phyloP scores from a whole-genome alignment of 2,888 invertebrate genomes.

The Dorcus hopei region DNA sequence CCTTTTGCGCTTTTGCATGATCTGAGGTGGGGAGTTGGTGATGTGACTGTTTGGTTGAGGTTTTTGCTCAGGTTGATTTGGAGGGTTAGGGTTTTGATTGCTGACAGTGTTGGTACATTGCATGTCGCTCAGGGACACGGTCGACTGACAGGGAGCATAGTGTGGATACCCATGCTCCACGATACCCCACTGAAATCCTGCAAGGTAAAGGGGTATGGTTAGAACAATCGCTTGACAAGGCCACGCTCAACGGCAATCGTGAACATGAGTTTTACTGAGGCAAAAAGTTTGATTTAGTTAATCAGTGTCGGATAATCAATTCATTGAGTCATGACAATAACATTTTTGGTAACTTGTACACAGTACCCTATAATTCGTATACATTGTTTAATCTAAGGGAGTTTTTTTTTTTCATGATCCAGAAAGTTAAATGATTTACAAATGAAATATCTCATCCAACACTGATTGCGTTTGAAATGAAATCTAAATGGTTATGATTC shows the following conservation, averaged over 20 bases:
- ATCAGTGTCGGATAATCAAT: too few species aligned
- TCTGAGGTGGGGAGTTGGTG: conserved; percentile 46
- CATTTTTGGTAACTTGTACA: too few species aligned
- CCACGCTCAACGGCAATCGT: conserved; percentile 48
- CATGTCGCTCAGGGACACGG: conserved; percentile 48
- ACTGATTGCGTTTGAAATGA: conserved; percentile 3
- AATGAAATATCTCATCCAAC: too few species aligned
- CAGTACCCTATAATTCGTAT: too few species aligned
- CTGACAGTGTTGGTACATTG: conserved; percentile 29
- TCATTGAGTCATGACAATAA: too few species aligned
- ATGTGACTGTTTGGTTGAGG: conserved; percentile 41
- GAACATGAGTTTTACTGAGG: conserved; percentile 34
- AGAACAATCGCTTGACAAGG: conserved; percentile 36
- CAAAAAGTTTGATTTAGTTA: not conserved
- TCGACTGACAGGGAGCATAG: conserved; percentile 60
- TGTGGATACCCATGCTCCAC: conserved; percentile 73
- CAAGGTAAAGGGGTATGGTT: conserved; percentile 35
- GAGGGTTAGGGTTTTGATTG: conserved; percentile 8
- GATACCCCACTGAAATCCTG: conserved; percentile 83
- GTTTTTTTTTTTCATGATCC: too few species aligned
- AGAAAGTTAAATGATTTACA: too few species aligned
- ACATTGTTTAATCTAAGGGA: too few species aligned
- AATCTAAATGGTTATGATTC: conserved; percentile 12
- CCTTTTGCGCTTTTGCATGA: conserved; percentile 63
- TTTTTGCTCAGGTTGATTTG: conserved; percentile 11